These are phyloP conservation scores for Procavia capensis DNA, from an alignment of 2,113 vertebrate species.

Conservation along the genomic window DNA sequence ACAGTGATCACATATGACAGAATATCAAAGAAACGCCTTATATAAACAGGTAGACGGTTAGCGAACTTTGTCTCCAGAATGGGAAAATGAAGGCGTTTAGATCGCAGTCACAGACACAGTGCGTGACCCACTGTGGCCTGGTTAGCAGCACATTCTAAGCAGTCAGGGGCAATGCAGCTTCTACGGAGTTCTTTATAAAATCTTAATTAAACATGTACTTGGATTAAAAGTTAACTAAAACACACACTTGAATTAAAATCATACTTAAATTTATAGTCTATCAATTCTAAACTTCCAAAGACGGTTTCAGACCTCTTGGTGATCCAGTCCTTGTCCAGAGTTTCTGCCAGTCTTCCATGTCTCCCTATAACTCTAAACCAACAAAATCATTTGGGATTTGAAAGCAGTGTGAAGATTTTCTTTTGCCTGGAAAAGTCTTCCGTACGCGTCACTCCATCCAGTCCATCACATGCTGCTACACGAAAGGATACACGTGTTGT, in stretches of 20 bases:
- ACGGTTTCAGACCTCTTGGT: neutral
- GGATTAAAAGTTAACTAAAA: neutral
- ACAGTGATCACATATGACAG: neutral
- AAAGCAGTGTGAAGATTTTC: accelerated
- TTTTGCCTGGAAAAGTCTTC: neutral
- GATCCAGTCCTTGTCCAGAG: neutral
- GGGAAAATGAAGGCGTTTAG: neutral
- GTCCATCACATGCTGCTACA: accelerated
- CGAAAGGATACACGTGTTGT: accelerated
- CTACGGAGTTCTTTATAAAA: neutral
- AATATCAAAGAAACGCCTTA: neutral
- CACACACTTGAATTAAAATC: neutral
- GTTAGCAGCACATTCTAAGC: neutral
- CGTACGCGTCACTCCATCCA: accelerated
- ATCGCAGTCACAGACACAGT: neutral
- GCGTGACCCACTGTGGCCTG: neutral
- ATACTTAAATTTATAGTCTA: neutral
- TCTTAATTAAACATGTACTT: neutral
- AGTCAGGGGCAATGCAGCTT: neutral
- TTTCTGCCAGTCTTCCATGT: neutral
- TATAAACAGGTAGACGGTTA: neutral
- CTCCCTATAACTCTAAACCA: neutral
- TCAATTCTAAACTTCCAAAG: neutral
- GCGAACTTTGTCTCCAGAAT: neutral
- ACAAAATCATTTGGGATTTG: neutral